Percentiles rank a stretch among this genome's conserved stretches.
Conservation (phyloP, 2,113 vertebrate genomes). For the Mastomys natalensis region DNA sequence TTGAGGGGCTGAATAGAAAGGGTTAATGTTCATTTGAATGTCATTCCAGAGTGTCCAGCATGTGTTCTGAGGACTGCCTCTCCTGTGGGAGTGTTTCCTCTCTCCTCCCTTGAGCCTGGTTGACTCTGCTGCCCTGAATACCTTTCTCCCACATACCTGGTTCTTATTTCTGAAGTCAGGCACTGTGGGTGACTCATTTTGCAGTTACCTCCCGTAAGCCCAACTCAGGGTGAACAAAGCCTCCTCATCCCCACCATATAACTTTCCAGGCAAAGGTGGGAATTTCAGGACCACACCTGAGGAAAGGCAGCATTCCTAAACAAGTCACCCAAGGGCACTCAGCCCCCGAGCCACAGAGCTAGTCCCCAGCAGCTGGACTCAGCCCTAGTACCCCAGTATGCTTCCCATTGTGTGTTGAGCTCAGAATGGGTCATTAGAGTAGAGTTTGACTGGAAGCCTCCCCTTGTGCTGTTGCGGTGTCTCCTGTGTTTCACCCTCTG, state of each 20-base stretch:
- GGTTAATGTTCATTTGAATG: neutral
- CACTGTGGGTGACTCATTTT: no score
- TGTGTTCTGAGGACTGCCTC: no score
- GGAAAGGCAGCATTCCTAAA: neutral
- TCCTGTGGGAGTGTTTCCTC: neutral
- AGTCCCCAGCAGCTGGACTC: neutral
- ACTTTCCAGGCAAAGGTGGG: neutral
- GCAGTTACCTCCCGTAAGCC: neutral
- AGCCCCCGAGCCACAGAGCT: neutral
- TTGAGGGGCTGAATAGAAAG: neutral
- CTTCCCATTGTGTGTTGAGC: neutral
- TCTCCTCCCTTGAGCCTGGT: neutral
- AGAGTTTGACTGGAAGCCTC: neutral
- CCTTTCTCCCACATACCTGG: neutral
- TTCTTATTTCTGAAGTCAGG: neutral
- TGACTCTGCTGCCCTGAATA: neutral
- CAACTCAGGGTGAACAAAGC: neutral
- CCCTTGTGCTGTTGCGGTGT: fast-evolving
- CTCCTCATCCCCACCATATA: neutral
- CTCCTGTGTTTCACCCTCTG: neutral
- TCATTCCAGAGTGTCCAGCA: neutral
- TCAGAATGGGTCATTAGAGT: neutral
- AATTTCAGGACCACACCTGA: neutral
- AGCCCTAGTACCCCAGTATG: fast-evolving
- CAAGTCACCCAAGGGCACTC: neutral